Base-by-base conservation (phyloP, 2,797 vertebrate genomes). In the Danio albolineatus region DNA sequence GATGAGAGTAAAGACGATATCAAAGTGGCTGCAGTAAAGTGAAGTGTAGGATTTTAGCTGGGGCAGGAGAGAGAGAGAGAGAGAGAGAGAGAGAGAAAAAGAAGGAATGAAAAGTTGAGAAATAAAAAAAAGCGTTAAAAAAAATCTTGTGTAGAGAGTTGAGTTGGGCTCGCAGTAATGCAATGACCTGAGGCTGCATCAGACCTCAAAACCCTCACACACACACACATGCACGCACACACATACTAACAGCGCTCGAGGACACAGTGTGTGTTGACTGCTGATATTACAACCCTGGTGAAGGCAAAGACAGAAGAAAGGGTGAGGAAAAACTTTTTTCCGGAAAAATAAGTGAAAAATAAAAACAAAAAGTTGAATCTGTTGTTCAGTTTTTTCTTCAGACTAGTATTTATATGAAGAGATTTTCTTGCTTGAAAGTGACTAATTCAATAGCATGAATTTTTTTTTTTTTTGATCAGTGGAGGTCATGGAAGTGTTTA, bases 181-280 rank as follows among this genome's bases (percentile, higher is more conserved):
- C 49, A 57, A 7, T 56, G 74, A 66, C 75, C 75, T 57, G n/a
- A 46, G 62, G 75, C 75, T 48, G 16, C 46, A 51, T 67, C 41
- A 78, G 64, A 78, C 76, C 76, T 78, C 64, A 69, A 78, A 78
- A 59, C 43, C 28, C 12, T 60, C 48, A 10, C 36, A 43, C 54
- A 44, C 44, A 61, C 60, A n/a, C 9, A 48, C 56, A 48, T 10
- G 21, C 48, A 43, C 49, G 7, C 48, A 10, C 36, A 43, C 39
- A 44, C 44, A 61, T 60, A n/a, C 9, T 12, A 67, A 56, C 4
- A 56, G 39, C 0, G 7, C 75, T 69, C 0, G 62, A 38, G 53
- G 41, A 69, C 6, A 38, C 16, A 0, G 5, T 10, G 19, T 48
- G 56, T 77, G 53, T 49, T 60, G 64, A 69, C 65, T 69, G 64